phyloP scores from a whole-genome alignment of 1,140 invertebrate species.

The Ylistrum balloti region DNA sequence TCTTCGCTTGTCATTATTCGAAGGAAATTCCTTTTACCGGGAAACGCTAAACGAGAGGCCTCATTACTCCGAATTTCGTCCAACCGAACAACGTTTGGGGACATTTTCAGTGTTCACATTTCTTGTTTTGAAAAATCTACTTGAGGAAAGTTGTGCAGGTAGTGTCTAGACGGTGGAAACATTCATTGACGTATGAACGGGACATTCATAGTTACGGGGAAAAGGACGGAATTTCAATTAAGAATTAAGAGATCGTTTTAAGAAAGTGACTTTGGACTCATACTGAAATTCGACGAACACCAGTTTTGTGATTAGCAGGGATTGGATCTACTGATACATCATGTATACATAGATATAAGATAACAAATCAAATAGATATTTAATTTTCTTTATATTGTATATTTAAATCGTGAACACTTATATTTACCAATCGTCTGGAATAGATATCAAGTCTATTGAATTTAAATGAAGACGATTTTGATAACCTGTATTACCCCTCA shows the following conservation, averaged over 20 bases:
- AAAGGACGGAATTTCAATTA: too few relatives aligned
- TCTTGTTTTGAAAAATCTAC: background rate
- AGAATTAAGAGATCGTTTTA: background rate
- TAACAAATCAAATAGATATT: background rate
- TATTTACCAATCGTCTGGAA: background rate
- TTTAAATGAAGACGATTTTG: background rate
- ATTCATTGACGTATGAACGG: too few relatives aligned
- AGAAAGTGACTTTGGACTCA: background rate
- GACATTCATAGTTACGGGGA: too few relatives aligned
- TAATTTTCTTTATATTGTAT: background rate
- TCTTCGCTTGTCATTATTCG: too few relatives aligned
- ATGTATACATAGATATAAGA: background rate
- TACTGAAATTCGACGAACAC: too few relatives aligned
- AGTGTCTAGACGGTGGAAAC: background rate
- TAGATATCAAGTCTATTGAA: background rate
- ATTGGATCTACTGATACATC: background rate
- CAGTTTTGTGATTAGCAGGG: background rate
- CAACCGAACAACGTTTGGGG: background rate
- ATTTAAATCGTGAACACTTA: slow-evolving; percentile 10
- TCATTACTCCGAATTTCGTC: background rate
- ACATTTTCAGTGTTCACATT: background rate
- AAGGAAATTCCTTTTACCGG: background rate
- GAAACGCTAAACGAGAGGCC: background rate
- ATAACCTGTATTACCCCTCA: background rate
- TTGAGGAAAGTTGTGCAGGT: background rate